Percentiles rank a stretch among this genome's conserved stretches.
phyloP scores from a whole-genome alignment of 2,888 invertebrate species.

The Coronaproctus castanopsis region DNA sequence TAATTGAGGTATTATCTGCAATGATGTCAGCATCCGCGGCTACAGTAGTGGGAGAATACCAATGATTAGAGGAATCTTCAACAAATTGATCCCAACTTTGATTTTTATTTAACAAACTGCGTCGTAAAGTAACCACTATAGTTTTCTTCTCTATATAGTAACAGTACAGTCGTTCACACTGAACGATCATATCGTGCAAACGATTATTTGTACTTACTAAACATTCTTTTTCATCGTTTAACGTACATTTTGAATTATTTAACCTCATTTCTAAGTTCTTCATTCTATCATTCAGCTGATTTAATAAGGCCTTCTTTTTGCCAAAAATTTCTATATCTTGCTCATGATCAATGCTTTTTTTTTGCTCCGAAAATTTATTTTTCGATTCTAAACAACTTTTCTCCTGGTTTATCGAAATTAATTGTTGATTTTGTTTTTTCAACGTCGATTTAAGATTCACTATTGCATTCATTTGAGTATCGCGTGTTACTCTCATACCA shows the following conservation, averaged over 20 bases:
- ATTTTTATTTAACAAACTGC: neutral
- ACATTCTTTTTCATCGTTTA: neutral
- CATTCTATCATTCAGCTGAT: neutral
- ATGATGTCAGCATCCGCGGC: neutral
- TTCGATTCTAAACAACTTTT: slow-evolving; percentile 58
- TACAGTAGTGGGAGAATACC: neutral
- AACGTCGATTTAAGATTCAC: slow-evolving; percentile 56
- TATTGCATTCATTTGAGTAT: slow-evolving; percentile 73
- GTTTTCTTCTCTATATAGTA: neutral
- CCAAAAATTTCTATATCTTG: slow-evolving; percentile 21
- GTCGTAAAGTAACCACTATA: neutral
- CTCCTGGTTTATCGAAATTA: slow-evolving; percentile 61
- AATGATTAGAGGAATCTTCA: neutral
- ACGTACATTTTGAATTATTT: no score
- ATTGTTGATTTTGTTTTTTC: slow-evolving; percentile 56
- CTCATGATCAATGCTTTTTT: no score
- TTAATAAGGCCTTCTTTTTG: neutral
- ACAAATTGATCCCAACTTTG: no score
- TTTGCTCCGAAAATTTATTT: no score
- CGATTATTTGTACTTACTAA: neutral
- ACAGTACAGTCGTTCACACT: neutral
- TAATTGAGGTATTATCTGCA: neutral
- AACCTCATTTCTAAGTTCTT: neutral
- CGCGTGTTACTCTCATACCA: slow-evolving; percentile 55
- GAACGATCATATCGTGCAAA: neutral